Percentiles rank a stretch among this genome's conserved stretches.
Evolutionary conservation across 1,140 invertebrate species (phyloP).

Genomic region (Luehdorfia chinensis): DNA sequence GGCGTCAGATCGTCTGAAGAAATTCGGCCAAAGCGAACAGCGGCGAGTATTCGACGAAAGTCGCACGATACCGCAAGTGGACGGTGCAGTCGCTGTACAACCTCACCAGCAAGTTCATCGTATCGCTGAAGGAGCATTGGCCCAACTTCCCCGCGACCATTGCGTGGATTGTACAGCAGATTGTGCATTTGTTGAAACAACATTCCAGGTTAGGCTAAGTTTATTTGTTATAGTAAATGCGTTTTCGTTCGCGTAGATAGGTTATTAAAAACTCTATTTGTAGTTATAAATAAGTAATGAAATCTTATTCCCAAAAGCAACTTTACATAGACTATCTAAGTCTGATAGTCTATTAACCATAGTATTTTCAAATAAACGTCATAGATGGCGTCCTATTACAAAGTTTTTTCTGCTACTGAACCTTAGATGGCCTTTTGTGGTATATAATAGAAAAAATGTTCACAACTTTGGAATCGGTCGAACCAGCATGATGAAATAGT

Average conservation of each 20-base stretch:
- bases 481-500: too few relatives aligned
- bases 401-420: too few relatives aligned
- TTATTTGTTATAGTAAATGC: background rate
- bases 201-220: slow-evolving; percentile 68
- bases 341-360: too few relatives aligned
- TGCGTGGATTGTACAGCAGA: slow-evolving; percentile 87
- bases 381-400: too few relatives aligned
- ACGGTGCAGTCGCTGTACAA: slow-evolving; percentile 89
- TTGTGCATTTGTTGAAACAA: slow-evolving; percentile 84
- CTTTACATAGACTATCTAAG: too few relatives aligned
- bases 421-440: too few relatives aligned
- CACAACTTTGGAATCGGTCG: too few relatives aligned
- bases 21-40: slow-evolving; percentile 88
- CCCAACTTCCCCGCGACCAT: slow-evolving; percentile 94
- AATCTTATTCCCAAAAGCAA: too few relatives aligned
- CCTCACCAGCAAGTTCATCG: slow-evolving; percentile 90
- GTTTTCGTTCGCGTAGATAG: background rate
- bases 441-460: too few relatives aligned
- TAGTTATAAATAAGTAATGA: too few relatives aligned
- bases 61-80: slow-evolving; percentile 86
- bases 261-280: too few relatives aligned
- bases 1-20: slow-evolving; percentile 82
- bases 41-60: slow-evolving; percentile 82
- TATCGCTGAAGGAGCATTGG: slow-evolving; percentile 91
- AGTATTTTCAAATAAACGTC: too few relatives aligned